A percentile compares a stretch with the other conserved stretches of the same genome.
These are phyloP conservation scores for Aromia moschata DNA, from an alignment of 2,888 invertebrate genomes.

Conservation along the genomic window DNA sequence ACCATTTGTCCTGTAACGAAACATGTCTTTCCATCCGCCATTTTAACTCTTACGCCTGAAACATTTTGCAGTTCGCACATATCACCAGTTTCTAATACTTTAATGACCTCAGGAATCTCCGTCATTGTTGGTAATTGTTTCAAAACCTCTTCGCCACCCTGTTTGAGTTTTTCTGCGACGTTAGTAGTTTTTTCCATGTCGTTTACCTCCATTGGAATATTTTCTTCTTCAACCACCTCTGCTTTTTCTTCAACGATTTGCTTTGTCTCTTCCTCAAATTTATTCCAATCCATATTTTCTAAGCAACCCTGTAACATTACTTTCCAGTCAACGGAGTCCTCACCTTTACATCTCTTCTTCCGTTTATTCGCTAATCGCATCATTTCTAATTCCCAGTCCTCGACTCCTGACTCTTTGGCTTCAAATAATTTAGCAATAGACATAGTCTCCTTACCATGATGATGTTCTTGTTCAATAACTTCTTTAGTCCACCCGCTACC, in stretches of 20 bases:
- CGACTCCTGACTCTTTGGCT: slow-evolving; percentile 59
- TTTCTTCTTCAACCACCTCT: slow-evolving; percentile 60
- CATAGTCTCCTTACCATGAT: slow-evolving; percentile 59
- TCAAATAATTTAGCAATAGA: slow-evolving; percentile 72
- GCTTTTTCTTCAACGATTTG: slow-evolving; percentile 78
- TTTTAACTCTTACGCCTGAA: slow-evolving; percentile 66
- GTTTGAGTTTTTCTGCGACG: slow-evolving; percentile 68
- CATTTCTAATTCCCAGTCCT: slow-evolving; percentile 61
- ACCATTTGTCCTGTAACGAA: slow-evolving; percentile 84
- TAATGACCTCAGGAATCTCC: slow-evolving; percentile 71
- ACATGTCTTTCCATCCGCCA: slow-evolving; percentile 70
- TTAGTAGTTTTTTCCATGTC: slow-evolving; percentile 69
- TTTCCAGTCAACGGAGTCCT: slow-evolving; percentile 56
- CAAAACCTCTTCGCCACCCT: slow-evolving; percentile 65
- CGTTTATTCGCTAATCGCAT: slow-evolving; percentile 58
- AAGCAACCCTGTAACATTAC: slow-evolving; percentile 68
- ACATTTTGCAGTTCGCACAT: slow-evolving; percentile 70
- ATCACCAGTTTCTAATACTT: slow-evolving; percentile 69
- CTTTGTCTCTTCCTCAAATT: slow-evolving; percentile 77
- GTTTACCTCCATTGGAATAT: slow-evolving; percentile 65
- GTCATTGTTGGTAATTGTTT: slow-evolving; percentile 70
- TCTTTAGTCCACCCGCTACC: slow-evolving; percentile 66
- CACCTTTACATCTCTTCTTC: slow-evolving; percentile 58
- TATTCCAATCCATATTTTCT: slow-evolving; percentile 68
- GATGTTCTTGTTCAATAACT: slow-evolving; percentile 59